Base-by-base conservation (phyloP, 2,888 invertebrate species). In the Cosmopolites sordidus region DNA sequence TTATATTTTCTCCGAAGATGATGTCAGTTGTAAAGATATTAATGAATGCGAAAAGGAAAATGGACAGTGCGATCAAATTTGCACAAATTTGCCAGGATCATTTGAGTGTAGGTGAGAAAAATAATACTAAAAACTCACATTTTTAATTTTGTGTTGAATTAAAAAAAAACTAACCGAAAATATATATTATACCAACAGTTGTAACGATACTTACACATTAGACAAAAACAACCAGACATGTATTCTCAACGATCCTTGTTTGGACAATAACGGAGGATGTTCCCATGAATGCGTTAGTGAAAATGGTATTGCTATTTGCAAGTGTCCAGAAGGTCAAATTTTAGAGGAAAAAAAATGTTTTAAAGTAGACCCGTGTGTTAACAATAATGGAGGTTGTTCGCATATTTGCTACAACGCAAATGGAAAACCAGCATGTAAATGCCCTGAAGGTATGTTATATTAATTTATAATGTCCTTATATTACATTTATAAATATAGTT, bases 61-160 rank as follows among this genome's bases (percentile, higher is more conserved):
- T 43, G 71, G 72, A 2, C 70, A 75, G 1, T 85, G 84, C 62
- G 76, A 78, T 1, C 82, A 83, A 58, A 61, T 59, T 9, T 83
- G 83, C 61, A 61, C 66, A 4, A 82, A 83, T 60, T 68, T 65
- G 6, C 65, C 72, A 4, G 81, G 81, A 8, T 70, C 76, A 46
- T 79, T 73, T 62, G 61, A 69, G 29, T 83, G 83, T 62, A 64
- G 67, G 44, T 83, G 82, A 58, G 69, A 75, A 22, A 22, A 22
- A 22, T 22, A 22, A 5, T 5, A 22, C 3, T 22, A 22, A 22
- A 22, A 22, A 22, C 8, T 22, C 22, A 8, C 22, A 22, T 5
- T 22, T 22, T 22, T 22, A 5, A 5, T 22, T 22, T n/a, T n/a
- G n/a, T n/a, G n/a, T n/a, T n/a, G n/a, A n/a, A n/a, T n/a, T n/a